Percentiles rank a stretch among this genome's conserved stretches.
Conservation (phyloP, 2,113 vertebrate genomes). For the Otolemur garnettii region DNA sequence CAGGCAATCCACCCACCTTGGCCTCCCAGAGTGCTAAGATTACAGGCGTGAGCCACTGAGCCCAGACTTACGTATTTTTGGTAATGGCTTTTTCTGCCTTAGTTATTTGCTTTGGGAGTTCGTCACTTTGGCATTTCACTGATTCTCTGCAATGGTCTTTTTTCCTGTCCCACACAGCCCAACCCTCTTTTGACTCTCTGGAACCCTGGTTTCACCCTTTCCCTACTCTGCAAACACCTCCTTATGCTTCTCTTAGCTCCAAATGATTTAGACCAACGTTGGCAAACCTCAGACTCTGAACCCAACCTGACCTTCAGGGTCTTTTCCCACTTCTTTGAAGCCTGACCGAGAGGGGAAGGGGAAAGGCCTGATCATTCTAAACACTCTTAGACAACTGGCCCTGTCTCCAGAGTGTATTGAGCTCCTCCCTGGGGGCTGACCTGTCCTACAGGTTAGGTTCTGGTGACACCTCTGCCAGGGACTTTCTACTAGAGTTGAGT, state of each 20-base stretch:
- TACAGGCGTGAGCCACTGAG: no score
- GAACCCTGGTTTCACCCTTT: not conserved
- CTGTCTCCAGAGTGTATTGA: constrained; percentile 1
- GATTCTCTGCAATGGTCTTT: not conserved
- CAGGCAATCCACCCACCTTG: no score
- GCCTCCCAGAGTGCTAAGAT: no score
- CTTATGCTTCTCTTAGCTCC: not conserved
- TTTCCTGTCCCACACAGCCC: not conserved
- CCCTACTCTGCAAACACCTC: not conserved
- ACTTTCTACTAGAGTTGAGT: not conserved
- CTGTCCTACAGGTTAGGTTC: not conserved
- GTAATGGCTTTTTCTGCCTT: not conserved
- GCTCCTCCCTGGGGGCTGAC: not conserved
- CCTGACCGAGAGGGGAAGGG: not conserved
- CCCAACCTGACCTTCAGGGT: not conserved
- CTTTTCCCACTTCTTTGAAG: not conserved
- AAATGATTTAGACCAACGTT: not conserved
- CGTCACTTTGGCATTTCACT: not conserved
- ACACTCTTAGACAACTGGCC: not conserved
- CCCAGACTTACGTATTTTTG: no score
- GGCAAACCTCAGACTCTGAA: not conserved
- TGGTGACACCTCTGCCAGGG: not conserved
- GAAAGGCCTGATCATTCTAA: not conserved
- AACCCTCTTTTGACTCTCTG: not conserved
- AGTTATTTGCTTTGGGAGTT: not conserved